Evolutionary conservation across 2,797 vertebrate genomes (phyloP).

Genomic region (Okamejei kenojei): DNA sequence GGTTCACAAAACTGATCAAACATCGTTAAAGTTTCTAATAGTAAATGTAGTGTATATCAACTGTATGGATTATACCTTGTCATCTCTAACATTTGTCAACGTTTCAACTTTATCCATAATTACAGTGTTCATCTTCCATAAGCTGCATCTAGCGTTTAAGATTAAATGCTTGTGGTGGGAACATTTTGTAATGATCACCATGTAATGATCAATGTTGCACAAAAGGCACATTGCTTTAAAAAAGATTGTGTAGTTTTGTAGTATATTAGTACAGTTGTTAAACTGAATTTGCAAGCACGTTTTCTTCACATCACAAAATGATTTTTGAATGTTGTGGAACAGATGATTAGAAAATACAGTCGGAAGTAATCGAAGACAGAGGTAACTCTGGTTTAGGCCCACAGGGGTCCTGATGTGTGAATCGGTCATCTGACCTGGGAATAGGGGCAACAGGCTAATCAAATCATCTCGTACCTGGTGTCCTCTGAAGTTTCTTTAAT

Average conservation of each 20-base stretch:
- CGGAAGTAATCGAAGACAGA: too few species aligned
- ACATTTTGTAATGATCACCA: not conserved
- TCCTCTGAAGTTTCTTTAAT: too few species aligned
- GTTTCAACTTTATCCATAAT: not conserved
- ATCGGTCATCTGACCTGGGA: too few species aligned
- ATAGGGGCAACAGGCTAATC: too few species aligned
- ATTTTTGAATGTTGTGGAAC: not conserved
- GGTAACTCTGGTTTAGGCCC: too few species aligned
- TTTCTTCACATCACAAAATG: not conserved
- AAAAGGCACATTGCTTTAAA: too few species aligned
- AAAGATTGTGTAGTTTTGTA: not conserved
- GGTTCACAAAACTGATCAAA: not conserved
- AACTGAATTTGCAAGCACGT: not conserved
- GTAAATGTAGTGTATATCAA: not conserved
- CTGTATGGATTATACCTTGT: not conserved
- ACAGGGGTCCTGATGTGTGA: too few species aligned
- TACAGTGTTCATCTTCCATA: not conserved
- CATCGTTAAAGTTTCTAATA: not conserved
- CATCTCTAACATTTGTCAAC: not conserved
- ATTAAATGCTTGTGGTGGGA: not conserved
- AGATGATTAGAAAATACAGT: not conserved
- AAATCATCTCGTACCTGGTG: too few species aligned
- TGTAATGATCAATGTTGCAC: not conserved
- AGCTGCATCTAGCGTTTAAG: not conserved
- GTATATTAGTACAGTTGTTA: not conserved